Evolutionary conservation across 2,113 vertebrate genomes (phyloP).

Genomic region (Daboia siamensis): DNA sequence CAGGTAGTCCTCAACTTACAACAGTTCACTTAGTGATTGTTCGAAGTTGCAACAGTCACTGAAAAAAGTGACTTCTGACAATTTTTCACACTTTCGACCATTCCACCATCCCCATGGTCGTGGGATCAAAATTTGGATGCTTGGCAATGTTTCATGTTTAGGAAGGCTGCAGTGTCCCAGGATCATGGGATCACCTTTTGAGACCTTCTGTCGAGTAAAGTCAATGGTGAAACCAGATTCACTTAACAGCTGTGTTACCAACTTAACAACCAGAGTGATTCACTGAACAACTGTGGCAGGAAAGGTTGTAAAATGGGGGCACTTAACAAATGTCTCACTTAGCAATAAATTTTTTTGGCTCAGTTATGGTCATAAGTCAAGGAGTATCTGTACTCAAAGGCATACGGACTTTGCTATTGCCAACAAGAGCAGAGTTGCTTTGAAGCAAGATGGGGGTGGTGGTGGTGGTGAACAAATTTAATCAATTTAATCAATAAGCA

Average conservation of each 20-base stretch:
- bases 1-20: not conserved
- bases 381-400: not conserved
- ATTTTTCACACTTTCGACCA: not conserved
- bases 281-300: not conserved
- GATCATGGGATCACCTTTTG: not conserved
- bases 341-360: not conserved
- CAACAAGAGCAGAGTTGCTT: not conserved
- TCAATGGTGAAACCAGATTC: not conserved
- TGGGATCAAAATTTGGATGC: not conserved
- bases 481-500: not conserved
- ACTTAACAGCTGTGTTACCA: not conserved
- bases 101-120: not conserved
- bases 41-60: not conserved
- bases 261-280: not conserved
- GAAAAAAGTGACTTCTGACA: not conserved
- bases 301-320: not conserved
- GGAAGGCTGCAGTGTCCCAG: not conserved
- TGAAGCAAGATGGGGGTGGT: not conserved
- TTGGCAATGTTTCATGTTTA: not conserved
- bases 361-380: no score
- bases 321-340: not conserved
- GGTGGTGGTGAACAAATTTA: not conserved
- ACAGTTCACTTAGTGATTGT: not conserved
- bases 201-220: not conserved
- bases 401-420: not conserved